Conservation (phyloP, 1,140 invertebrate genomes). For the Triops cancriformis region DNA sequence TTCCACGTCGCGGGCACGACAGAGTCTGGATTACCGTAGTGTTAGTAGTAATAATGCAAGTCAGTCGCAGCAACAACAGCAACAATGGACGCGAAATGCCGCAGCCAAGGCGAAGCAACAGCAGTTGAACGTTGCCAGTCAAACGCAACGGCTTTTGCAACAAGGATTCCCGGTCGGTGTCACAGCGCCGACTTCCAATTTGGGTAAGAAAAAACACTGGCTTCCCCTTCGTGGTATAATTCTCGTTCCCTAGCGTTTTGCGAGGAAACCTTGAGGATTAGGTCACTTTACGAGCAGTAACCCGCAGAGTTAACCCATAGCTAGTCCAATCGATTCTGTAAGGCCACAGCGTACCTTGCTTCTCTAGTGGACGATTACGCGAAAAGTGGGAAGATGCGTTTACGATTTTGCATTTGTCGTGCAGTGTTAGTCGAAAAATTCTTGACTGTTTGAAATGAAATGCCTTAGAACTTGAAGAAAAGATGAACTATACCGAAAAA, state of each 20-base stretch:
- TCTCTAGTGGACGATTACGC: no score
- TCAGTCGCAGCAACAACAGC: conserved; percentile 16
- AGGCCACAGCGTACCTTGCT: no score
- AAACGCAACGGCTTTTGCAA: conserved; percentile 3
- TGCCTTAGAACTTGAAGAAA: no score
- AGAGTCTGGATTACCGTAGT: background rate
- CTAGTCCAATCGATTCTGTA: no score
- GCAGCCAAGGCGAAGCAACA: conserved; percentile 1
- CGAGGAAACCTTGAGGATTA: no score
- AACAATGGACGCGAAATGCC: conserved; percentile 2
- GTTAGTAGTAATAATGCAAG: conserved; percentile 16
- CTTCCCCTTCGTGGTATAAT: background rate
- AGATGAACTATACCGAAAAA: no score
- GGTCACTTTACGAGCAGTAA: no score
- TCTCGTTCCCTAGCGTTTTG: background rate
- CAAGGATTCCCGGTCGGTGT: conserved; percentile 8
- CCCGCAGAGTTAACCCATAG: no score
- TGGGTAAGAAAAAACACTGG: background rate
- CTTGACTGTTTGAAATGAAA: no score
- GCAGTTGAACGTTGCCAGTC: conserved; percentile 20
- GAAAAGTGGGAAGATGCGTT: no score
- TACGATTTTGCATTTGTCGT: no score
- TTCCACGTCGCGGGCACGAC: conserved; percentile 6
- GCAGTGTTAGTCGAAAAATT: no score
- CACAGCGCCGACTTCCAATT: background rate